A percentile compares a stretch with the other conserved stretches of the same genome.
phyloP scores from a whole-genome alignment of 37 sponge, comb jelly and placozoan genomes.

The Trichoplax adhaerens region DNA sequence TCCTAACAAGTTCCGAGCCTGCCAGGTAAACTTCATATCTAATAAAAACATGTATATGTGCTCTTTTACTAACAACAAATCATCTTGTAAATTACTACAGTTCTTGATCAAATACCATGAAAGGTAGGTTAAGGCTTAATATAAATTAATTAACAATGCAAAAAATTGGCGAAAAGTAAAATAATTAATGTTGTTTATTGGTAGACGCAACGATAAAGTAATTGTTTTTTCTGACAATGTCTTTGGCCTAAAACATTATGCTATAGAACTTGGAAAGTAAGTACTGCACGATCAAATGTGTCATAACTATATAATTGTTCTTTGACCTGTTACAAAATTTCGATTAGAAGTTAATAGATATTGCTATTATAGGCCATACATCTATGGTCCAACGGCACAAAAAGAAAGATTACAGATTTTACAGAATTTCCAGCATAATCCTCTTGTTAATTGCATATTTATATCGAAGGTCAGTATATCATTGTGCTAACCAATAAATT shows the following conservation, averaged over 20 bases:
- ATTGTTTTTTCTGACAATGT: conserved; percentile 97
- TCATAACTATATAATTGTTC: neutral
- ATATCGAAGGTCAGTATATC: conserved; percentile 66
- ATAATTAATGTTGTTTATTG: neutral
- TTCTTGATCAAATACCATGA: conserved; percentile 88
- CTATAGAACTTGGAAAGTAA: conserved; percentile 46
- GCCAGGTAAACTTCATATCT: conserved; percentile 33
- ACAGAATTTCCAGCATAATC: conserved; percentile 84
- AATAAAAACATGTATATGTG: neutral
- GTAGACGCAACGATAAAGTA: conserved; percentile 77
- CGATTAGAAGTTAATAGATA: neutral
- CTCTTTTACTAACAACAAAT: neutral
- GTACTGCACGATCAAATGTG: neutral
- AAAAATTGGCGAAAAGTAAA: too few relatives aligned
- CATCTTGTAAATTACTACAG: conserved; percentile 18
- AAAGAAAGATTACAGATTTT: conserved; percentile 70
- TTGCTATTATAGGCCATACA: conserved; percentile 46
- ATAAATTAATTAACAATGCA: neutral
- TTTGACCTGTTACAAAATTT: neutral
- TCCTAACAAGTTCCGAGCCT: conserved; percentile 88
- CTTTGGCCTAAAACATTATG: conserved; percentile 75
- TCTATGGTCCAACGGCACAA: conserved; percentile 83
- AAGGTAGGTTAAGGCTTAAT: conserved; percentile 1
- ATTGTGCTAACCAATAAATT: neutral
- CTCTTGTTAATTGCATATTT: conserved; percentile 67